These are phyloP conservation scores for Coecobrya sp. DNA, from an alignment of 2,888 invertebrate genomes.

Conservation along the genomic window DNA sequence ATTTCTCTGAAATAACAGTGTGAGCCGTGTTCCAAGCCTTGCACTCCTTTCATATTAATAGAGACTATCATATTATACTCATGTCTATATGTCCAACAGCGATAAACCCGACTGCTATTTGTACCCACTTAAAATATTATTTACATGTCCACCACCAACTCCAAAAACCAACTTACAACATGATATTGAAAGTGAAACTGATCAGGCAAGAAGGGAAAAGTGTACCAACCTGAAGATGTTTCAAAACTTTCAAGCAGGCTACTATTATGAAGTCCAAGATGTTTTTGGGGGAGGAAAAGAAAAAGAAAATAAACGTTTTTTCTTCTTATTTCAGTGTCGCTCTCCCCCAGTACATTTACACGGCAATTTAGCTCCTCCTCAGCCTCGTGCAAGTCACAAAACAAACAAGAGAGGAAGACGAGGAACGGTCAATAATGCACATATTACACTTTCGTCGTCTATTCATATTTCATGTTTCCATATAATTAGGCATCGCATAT, in stretches of 20 bases:
- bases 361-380: conserved; percentile 35
- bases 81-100: conserved; percentile 19
- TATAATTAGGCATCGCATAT: conserved; percentile 6
- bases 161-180: conserved; percentile 11
- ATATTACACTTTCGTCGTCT: not conserved
- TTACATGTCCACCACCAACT: not conserved
- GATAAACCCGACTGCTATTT: conserved; percentile 14
- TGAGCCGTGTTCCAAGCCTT: conserved; percentile 10
- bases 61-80: not conserved
- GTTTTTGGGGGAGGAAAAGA: not conserved
- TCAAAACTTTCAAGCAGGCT: not conserved
- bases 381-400: conserved; percentile 41
- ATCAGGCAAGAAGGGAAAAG: not conserved
- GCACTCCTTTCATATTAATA: not conserved
- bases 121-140: conserved; percentile 48
- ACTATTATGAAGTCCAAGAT: not conserved
- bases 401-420: not conserved
- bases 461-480: conserved; percentile 1
- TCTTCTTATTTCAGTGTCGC: not conserved
- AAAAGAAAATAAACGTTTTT: conserved; percentile 50
- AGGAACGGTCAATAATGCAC: conserved; percentile 53
- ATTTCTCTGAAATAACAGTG: not conserved
- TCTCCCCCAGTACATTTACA: conserved; percentile 10
- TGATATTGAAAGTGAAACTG: conserved; percentile 46
- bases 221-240: conserved; percentile 46